These are phyloP conservation scores for Hypomesus transpacificus DNA, from an alignment of 2,113 vertebrate species.

Conservation along the genomic window DNA sequence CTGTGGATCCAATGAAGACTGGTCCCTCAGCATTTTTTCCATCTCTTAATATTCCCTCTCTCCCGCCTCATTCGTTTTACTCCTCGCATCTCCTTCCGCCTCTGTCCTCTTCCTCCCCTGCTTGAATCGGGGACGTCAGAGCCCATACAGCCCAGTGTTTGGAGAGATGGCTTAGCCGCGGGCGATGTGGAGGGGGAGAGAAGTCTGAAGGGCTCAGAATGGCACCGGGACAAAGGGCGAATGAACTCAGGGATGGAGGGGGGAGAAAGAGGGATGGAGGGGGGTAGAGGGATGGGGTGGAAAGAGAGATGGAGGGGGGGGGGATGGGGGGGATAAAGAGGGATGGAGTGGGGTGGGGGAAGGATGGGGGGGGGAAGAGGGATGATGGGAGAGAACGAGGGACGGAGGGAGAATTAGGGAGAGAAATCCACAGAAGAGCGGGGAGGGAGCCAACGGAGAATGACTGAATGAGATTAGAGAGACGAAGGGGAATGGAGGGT, in stretches of 20 bases:
- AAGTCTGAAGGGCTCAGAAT: constrained; percentile 53
- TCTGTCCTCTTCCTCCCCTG: constrained; percentile 5
- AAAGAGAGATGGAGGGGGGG: background rate
- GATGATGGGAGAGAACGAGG: constrained; percentile 13
- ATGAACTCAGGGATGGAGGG: constrained; percentile 33
- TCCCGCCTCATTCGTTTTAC: background rate
- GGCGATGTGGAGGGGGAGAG: constrained; percentile 20
- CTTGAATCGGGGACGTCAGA: constrained; percentile 51
- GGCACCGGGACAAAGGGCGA: constrained; percentile 37
- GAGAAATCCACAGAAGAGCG: constrained; percentile 36
- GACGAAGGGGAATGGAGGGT: constrained; percentile 38
- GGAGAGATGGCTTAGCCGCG: constrained; percentile 39
- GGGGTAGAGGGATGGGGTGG: constrained; percentile 17
- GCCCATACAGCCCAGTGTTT: constrained; percentile 40
- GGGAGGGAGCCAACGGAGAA: constrained; percentile 30
- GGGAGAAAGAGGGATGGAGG: constrained; percentile 22
- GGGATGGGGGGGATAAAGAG: constrained; percentile 2
- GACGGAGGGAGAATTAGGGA: constrained; percentile 31
- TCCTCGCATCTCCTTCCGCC: background rate
- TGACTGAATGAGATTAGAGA: constrained; percentile 63
- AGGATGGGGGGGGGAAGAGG: constrained; percentile 30
- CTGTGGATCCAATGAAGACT: constrained; percentile 42
- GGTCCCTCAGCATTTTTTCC: constrained; percentile 5
- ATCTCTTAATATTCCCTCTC: background rate
- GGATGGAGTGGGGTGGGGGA: background rate